Conservation (phyloP, 2,113 vertebrate species). For the Megaceryle maxima region DNA sequence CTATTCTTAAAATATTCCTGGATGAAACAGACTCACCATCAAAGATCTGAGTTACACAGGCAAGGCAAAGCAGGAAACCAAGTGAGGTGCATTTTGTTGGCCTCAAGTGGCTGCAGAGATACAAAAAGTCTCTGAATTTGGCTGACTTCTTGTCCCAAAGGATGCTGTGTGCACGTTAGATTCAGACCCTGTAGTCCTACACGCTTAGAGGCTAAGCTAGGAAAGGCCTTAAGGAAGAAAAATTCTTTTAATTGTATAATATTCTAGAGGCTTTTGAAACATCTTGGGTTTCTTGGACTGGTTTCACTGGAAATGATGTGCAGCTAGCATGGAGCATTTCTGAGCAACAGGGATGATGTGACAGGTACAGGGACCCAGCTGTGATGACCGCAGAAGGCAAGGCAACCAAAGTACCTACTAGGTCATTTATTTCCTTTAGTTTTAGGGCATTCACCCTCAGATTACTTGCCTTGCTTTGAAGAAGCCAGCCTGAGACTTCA, state of each 20-base stretch:
- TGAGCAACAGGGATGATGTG: background rate
- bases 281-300: background rate
- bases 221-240: background rate
- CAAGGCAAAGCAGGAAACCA: background rate
- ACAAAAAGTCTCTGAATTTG: background rate
- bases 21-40: background rate
- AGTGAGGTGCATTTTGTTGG: background rate
- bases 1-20: background rate
- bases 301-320: background rate
- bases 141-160: background rate
- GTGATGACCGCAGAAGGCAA: background rate
- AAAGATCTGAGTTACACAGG: background rate
- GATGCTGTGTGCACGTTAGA: background rate
- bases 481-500: background rate
- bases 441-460: background rate
- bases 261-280: background rate
- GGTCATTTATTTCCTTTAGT: background rate
- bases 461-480: slow-evolving; percentile 24
- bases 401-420: background rate
- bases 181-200: background rate
- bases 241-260: background rate
- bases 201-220: background rate
- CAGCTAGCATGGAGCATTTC: background rate
- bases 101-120: background rate
- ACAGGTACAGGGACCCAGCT: background rate